Evolutionary conservation across 2,797 vertebrate genomes (phyloP).

Genomic region (Alectoris magna): DNA sequence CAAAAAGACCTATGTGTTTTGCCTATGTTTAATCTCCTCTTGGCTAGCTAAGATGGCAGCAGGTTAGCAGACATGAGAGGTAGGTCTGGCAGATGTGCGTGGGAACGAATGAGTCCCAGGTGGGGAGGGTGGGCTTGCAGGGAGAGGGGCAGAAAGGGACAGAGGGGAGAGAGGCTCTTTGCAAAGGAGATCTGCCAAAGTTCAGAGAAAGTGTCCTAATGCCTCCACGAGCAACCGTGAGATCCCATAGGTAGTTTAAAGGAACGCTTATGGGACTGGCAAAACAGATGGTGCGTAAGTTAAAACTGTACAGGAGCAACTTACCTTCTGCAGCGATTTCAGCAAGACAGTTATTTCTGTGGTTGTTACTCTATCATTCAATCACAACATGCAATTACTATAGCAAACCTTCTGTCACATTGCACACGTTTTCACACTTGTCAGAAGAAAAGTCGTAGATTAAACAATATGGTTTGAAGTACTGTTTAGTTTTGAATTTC

Average conservation of each 20-base stretch:
- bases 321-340: slow-evolving; percentile 58
- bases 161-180: neutral
- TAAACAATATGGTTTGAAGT: slow-evolving; percentile 63
- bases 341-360: slow-evolving; percentile 40
- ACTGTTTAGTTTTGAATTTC: slow-evolving; percentile 56
- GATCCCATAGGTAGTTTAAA: slow-evolving; percentile 48
- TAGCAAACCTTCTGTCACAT: slow-evolving; percentile 43
- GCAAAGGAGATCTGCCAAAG: neutral
- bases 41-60: neutral
- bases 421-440: slow-evolving; percentile 41
- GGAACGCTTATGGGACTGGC: slow-evolving; percentile 52
- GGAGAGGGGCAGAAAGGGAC: neutral
- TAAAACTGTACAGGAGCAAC: slow-evolving; percentile 60
- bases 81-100: neutral
- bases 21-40: neutral
- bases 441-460: slow-evolving; percentile 57
- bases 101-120: neutral
- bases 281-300: slow-evolving; percentile 60
- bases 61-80: neutral
- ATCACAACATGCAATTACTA: slow-evolving; percentile 69
- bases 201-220: slow-evolving; percentile 13
- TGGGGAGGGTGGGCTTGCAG: neutral
- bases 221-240: neutral
- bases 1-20: neutral
- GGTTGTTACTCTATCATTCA: slow-evolving; percentile 48